Evolutionary conservation across 1,140 invertebrate species (phyloP), one percentile per base, ranked within the genome.

Genomic region (Mylabris phalerata): DNA sequence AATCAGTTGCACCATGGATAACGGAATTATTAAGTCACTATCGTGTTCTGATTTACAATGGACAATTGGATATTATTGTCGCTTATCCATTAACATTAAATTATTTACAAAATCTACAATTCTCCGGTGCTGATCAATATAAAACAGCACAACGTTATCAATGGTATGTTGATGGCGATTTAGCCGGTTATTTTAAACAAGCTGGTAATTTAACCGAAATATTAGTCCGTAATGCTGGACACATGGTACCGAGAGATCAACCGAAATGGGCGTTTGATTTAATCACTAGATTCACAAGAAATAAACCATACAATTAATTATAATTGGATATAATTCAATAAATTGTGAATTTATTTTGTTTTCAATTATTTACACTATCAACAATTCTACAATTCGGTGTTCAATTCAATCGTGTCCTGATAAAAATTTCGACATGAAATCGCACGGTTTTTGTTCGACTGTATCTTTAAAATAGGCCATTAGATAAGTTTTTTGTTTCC

Each of bases 361-460:
- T 32, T 32, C 0, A 32, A 32, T 32, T 32, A 32, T 32, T 32
- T 26, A 48, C 25, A 48, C 11, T 48, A 24, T 13, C 26, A 25
- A 32, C 47, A 48, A 26, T 48, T 32, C 47, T 24, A 44, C 9
- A 7, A 10, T 56, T 11, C 19, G 19, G 19, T 19, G 19, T 19
- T 19, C 1, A 19, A 46, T 44, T 25, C 56, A 65, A 24, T 67
- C 60, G 44, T 66, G 61, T 19, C 63, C 63, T 39, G 59, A 47
- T 13, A 71, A 56, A 61, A 98, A 98, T 77, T 96, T 96, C 1
- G 88, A 89, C n/a, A 98, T 76, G 74, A 98, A 98, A 77, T 93
- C 91, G 66, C 84, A 85, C 27, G 92, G 92, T 74, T 92, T 92
- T 5, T 85, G 85, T 65, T 92, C 87, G 51, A 82, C 77, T 0